Base-by-base conservation (phyloP, 1,140 invertebrate genomes). In the Scaptodrosophila lebanonensis region DNA sequence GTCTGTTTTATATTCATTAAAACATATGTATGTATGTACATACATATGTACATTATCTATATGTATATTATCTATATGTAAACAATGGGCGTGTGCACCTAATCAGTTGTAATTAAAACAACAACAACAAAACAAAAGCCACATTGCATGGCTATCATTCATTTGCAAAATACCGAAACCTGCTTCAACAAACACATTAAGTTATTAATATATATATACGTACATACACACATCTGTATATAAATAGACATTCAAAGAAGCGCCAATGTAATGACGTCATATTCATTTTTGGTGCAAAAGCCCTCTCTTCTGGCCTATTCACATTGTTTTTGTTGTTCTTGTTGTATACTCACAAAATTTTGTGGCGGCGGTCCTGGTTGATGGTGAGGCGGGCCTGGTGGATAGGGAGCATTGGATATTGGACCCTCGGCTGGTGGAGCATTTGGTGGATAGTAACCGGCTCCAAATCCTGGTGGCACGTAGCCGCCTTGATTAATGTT, bases 401-500 rank as follows among this genome's bases (percentile, higher is more conserved):
- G 65, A 33, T 70, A 69, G 0, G 58, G 62, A 2, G n/a, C n/a
- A n/a, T n/a, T n/a, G n/a, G n/a, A n/a, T 5, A 16, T 12, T 13
- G 18, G 40, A 5, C 67, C 73, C 9, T 70, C 71, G 2, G 72
- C 52, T 36, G 79, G 72, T 1, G 71, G 77, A 1, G 79, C 77
- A 45, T 72, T 77, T 0, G 83, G 66, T 35, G 65, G 83, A 47
- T 72, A 85, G 17, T 59, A 71, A 8, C 70, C 70, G 8, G 63
- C 13, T 12, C 62, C 66, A 42, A 67, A 77, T 0, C 67, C 73
- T 0, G 70, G 77, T 0, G 83, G 83, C 4, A 83, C 67, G 12
- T 85, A 85, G 12, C 83, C 83, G 2, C 83, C 83, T 20, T 84
- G 65, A 29, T 77, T 63, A 13, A 85, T 18, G 27, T 85, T 85